phyloP scores from a whole-genome alignment of 2,888 invertebrate species.

The Melinopterus prodromus region DNA sequence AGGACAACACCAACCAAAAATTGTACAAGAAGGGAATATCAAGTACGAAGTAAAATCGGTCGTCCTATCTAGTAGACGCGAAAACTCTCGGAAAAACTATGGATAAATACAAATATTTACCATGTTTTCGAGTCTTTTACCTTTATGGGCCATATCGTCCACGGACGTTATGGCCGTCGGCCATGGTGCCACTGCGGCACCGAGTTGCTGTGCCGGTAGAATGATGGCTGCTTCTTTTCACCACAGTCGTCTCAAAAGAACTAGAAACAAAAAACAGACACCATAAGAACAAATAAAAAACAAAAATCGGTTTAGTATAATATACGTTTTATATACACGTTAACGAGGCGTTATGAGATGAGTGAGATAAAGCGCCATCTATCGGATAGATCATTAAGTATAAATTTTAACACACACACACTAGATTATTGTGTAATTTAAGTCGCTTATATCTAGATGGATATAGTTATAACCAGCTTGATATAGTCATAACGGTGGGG shows the following conservation, averaged over 20 bases:
- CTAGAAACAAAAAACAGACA: slow-evolving; percentile 8
- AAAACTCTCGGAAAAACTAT: slow-evolving; percentile 14
- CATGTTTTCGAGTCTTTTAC: slow-evolving; percentile 64
- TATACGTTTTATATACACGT: background rate
- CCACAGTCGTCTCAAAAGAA: slow-evolving; percentile 25
- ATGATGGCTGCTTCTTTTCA: slow-evolving; percentile 61
- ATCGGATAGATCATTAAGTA: no score
- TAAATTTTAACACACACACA: background rate
- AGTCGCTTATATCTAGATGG: background rate
- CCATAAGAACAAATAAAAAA: background rate
- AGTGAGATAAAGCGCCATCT: no score
- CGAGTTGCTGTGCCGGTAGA: slow-evolving; percentile 84
- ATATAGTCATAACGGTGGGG: background rate
- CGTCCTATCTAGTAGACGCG: slow-evolving; percentile 30
- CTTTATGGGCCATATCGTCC: slow-evolving; percentile 88
- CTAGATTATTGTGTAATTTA: background rate
- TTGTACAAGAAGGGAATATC: background rate
- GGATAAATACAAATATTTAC: slow-evolving; percentile 36
- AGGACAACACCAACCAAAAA: no score
- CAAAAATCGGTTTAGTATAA: background rate
- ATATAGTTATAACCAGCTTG: background rate
- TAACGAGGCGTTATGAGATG: background rate
- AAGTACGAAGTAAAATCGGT: background rate
- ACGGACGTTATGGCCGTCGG: slow-evolving; percentile 80
- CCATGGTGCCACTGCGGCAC: slow-evolving; percentile 83